Base-by-base conservation (phyloP, 2,113 vertebrate species). In the Thamnophis sirtalis region DNA sequence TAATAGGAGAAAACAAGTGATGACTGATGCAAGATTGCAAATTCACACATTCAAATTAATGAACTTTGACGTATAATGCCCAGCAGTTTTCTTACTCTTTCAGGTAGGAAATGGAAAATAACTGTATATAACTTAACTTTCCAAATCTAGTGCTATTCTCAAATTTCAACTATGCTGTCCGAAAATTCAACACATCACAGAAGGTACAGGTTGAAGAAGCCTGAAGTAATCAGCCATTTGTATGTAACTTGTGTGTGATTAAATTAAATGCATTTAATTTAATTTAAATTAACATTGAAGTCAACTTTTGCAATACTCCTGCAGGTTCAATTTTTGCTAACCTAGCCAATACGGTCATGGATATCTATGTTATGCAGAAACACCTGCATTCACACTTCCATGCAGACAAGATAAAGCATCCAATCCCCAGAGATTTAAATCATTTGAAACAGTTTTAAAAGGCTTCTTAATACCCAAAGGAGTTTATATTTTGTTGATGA, bases 31-130 rank as follows among this genome's bases (percentile, higher is more conserved):
- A 60, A 51, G 24, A 60, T 38, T 49, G 21, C 21, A 56, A 38
- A 53, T 92, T 92, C 49, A 86, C 88, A 92, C 88, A 63, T 63
- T 85, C 55, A 85, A 43, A 86, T 86, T 92, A 92, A 58, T 60
- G 54, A 92, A 53, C 80, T n/a, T 73, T 13, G 38, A 53, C 56
- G 11, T 51, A 84, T 87, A 88, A 89, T 38, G 33, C 73, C 73
- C n/a, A 53, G 51, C 33, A 19, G 11, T 38, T 51, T 84, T 60
- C 28, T 58, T 51, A 28, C 9, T 89, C 21, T 11, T 86, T 89
- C n/a, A 63, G 38, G 4, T 28, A 9, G 4, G 19, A 84, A 48
- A 60, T 38, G 6, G 86, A 48, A 80, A 80, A 48, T 10, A 0
- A 28, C 63, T 53, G 9, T 80, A 38, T 33, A 33, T 49, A 53